These are phyloP conservation scores for Nesometra sesokonis DNA, from an alignment of 35 echinoderm and acorn worm species.

Conservation along the genomic window DNA sequence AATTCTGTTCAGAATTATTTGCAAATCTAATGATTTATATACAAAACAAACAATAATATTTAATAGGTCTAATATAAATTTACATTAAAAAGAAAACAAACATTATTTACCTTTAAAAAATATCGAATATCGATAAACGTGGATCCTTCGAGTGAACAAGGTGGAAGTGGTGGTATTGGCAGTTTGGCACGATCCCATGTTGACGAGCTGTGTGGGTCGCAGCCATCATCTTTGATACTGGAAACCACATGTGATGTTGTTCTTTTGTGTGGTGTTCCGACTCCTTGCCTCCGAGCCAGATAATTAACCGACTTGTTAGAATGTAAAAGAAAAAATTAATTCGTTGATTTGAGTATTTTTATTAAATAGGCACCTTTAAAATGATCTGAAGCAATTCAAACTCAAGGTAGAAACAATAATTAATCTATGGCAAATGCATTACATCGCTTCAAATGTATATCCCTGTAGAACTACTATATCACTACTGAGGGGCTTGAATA, in stretches of 20 bases:
- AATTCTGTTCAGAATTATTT: background rate
- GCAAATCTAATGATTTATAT: no score
- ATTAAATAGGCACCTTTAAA: no score
- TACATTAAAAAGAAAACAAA: background rate
- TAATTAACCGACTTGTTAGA: conserved; percentile 90
- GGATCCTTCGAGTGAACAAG: conserved; percentile 59
- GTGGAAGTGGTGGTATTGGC: conserved; percentile 68
- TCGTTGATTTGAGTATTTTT: no score
- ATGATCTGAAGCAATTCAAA: no score
- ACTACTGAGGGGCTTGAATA: no score
- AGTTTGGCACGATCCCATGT: conserved; percentile 73
- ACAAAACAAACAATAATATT: background rate
- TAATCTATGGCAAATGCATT: no score
- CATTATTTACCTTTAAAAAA: conserved; percentile 74
- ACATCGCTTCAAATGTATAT: no score
- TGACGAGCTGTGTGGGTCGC: conserved; percentile 41
- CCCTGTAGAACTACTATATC: no score
- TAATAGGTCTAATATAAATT: no score
- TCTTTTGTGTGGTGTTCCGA: conserved; percentile 56
- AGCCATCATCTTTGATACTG: conserved; percentile 53
- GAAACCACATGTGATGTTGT: conserved; percentile 84
- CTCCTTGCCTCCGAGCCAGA: conserved; percentile 68
- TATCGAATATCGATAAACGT: conserved; percentile 90
- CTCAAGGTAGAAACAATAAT: no score
- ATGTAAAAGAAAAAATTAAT: conserved; percentile 1